Evolutionary conservation across 2,888 invertebrate species (phyloP).

Genomic region (Acanthosoma haemorrhoidale): DNA sequence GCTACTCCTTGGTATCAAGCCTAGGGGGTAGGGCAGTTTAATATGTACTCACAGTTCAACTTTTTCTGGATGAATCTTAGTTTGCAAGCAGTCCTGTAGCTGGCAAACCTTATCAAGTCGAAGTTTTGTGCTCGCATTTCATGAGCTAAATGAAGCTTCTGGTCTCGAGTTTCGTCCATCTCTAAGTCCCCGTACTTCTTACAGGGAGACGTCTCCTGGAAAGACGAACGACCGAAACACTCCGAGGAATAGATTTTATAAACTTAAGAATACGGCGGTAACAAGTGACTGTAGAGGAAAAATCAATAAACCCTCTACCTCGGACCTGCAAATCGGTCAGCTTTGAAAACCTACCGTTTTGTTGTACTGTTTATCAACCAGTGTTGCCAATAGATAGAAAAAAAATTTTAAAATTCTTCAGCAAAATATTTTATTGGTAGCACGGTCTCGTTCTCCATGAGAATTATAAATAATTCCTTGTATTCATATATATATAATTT

Average conservation of each 20-base stretch:
- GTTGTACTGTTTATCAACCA: neutral
- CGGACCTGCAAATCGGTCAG: neutral
- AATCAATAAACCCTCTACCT: neutral
- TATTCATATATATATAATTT: too few species aligned
- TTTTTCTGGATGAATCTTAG: conserved; percentile 96
- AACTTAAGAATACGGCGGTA: too few species aligned
- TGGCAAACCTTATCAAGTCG: conserved; percentile 94
- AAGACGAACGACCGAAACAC: neutral
- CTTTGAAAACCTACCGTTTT: conserved; percentile 8
- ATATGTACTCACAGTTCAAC: conserved; percentile 82
- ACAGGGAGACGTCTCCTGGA: neutral
- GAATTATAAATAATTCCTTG: too few species aligned
- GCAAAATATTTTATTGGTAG: too few species aligned
- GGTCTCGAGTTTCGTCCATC: conserved; percentile 23
- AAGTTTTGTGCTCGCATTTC: conserved; percentile 88
- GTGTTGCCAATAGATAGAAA: neutral
- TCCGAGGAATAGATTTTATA: too few species aligned
- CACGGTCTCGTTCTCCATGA: too few species aligned
- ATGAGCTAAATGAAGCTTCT: conserved; percentile 63
- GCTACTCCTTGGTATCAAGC: too few species aligned
- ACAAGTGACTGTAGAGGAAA: too few species aligned
- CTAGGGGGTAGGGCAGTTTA: too few species aligned
- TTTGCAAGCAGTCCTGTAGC: conserved; percentile 96
- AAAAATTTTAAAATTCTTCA: too few species aligned
- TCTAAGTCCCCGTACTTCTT: neutral